Percentiles rank a stretch among this genome's conserved stretches.
These are phyloP conservation scores for Aplysina aerophoba DNA, from an alignment of 37 sponge, comb jelly and placozoan genomes.

Conservation along the genomic window DNA sequence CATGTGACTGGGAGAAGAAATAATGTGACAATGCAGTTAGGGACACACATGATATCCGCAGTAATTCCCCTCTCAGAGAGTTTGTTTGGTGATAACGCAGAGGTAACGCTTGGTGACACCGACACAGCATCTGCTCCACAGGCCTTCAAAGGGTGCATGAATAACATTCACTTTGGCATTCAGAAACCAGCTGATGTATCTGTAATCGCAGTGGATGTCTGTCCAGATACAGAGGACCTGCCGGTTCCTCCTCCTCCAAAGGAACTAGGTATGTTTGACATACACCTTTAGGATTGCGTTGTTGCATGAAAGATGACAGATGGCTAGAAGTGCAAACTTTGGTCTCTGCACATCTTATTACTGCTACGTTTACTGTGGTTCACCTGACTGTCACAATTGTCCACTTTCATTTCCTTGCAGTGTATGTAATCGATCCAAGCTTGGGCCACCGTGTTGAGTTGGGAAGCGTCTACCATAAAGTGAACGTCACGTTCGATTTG, in stretches of 20 bases:
- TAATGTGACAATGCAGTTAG: neutral
- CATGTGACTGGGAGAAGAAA: neutral
- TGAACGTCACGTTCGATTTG: no score
- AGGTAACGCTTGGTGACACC: conserved; percentile 2
- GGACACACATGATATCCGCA: neutral
- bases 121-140: neutral
- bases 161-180: neutral
- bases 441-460: no score
- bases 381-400: no score
- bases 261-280: neutral
- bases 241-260: neutral
- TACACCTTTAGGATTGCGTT: no score
- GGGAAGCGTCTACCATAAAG: no score
- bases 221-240: neutral
- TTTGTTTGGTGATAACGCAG: neutral
- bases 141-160: conserved; percentile 30
- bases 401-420: no score
- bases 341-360: no score
- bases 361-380: no score
- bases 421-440: no score
- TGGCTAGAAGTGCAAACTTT: no score
- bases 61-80: neutral
- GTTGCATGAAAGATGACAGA: no score
- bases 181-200: neutral
- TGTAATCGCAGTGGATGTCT: neutral